A percentile compares a stretch with the other conserved stretches of the same genome.
Evolutionary conservation across 2,888 invertebrate genomes (phyloP).

Genomic region (Anaspis maculata): DNA sequence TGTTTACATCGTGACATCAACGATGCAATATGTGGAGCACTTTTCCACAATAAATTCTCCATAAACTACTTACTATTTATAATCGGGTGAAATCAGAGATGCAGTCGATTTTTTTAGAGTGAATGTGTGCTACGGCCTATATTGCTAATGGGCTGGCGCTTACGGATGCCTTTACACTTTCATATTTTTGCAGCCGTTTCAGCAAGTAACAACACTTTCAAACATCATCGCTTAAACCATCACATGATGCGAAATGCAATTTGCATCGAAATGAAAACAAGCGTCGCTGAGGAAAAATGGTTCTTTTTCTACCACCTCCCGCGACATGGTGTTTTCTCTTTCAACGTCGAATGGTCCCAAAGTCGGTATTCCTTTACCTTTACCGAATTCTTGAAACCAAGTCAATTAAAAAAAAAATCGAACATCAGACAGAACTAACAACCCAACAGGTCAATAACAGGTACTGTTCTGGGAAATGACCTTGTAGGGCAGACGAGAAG

Average conservation of each 20-base stretch:
- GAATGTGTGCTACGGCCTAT: conserved; percentile 35
- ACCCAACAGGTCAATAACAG: conserved; percentile 21
- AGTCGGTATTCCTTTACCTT: too few relatives aligned
- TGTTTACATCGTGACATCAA: too few relatives aligned
- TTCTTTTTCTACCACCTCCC: too few relatives aligned
- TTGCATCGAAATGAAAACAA: too few relatives aligned
- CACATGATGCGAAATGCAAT: too few relatives aligned
- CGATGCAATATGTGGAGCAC: conserved; percentile 25
- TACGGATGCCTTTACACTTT: conserved; percentile 23
- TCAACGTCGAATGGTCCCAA: too few relatives aligned
- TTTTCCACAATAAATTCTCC: conserved; percentile 30
- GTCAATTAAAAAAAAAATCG: too few relatives aligned
- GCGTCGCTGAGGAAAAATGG: too few relatives aligned
- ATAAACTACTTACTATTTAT: conserved; percentile 32
- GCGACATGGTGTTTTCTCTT: too few relatives aligned
- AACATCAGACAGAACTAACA: too few relatives aligned
- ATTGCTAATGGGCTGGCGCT: conserved; percentile 29
- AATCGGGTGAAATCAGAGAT: conserved; percentile 32
- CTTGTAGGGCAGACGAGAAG: conserved; percentile 23
- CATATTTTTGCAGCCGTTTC: conserved; percentile 14
- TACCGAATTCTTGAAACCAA: too few relatives aligned
- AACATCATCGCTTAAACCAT: conserved; percentile 3
- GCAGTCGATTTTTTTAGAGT: conserved; percentile 20
- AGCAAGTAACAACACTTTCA: conserved; percentile 9
- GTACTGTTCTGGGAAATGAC: conserved; percentile 23